A percentile compares a stretch with the other conserved stretches of the same genome.
These are phyloP conservation scores for Camponotus fellah DNA, from an alignment of 2,888 invertebrate species.

Conservation along the genomic window DNA sequence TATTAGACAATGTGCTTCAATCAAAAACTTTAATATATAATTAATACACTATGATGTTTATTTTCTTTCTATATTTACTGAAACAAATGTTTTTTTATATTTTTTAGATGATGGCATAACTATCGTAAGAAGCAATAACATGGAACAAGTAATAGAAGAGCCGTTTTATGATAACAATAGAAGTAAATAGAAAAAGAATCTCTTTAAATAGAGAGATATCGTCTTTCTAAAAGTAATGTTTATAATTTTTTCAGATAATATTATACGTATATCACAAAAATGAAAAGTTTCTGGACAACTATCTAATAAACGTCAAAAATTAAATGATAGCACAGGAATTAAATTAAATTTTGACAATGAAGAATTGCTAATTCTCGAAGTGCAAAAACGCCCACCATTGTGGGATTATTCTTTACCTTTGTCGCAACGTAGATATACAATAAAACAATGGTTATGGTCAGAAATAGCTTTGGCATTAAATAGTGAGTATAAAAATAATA, in stretches of 20 bases:
- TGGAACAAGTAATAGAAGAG: background rate
- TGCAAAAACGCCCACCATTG: background rate
- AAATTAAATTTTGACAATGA: slow-evolving; percentile 16
- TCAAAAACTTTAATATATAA: too few relatives aligned
- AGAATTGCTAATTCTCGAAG: slow-evolving; percentile 5
- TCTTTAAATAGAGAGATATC: background rate
- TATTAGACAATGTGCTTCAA: too few relatives aligned
- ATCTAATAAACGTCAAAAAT: background rate
- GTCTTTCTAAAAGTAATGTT: background rate
- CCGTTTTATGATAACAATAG: background rate
- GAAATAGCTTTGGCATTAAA: background rate
- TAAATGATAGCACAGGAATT: background rate
- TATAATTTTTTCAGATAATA: background rate
- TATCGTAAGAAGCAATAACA: background rate
- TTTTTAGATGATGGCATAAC: background rate
- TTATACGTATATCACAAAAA: background rate
- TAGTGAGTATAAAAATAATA: slow-evolving; percentile 5
- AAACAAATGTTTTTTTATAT: background rate
- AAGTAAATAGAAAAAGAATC: slow-evolving; percentile 2
- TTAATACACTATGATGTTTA: background rate
- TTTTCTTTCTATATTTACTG: background rate
- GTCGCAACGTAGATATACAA: background rate
- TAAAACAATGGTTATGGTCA: background rate
- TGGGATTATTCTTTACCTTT: slow-evolving; percentile 15
- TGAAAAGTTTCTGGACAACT: background rate